Conservation (phyloP, 2,888 invertebrate species). For the Nemotelus nigrinus region DNA sequence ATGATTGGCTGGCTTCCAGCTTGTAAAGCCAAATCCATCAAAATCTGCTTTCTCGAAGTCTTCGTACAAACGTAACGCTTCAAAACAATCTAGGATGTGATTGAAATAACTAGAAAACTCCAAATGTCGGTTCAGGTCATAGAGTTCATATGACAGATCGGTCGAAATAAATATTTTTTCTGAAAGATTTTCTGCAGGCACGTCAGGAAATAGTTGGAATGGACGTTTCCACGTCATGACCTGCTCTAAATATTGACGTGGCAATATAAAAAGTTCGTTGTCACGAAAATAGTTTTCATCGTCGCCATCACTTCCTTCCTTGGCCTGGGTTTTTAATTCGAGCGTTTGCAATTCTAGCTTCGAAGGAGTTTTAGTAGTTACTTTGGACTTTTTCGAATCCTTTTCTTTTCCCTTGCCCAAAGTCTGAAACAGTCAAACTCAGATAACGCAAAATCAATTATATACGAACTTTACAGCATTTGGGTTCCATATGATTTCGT, state of each 20-base stretch:
- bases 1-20: constrained; percentile 42
- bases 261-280: constrained; percentile 40
- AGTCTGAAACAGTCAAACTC: too few relatives aligned
- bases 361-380: background rate
- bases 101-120: constrained; percentile 34
- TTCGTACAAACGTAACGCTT: constrained; percentile 25
- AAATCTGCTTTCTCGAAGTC: constrained; percentile 28
- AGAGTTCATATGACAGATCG: constrained; percentile 29
- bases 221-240: constrained; percentile 58
- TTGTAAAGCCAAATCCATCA: constrained; percentile 40
- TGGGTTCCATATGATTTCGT: constrained; percentile 36
- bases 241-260: constrained; percentile 24
- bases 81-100: constrained; percentile 42
- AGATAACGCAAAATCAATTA: background rate
- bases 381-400: background rate
- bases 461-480: constrained; percentile 12
- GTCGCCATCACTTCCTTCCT: background rate
- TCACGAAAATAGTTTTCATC: constrained; percentile 25
- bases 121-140: constrained; percentile 34
- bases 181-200: constrained; percentile 38
- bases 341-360: background rate
- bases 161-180: constrained; percentile 8
- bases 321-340: too few relatives aligned
- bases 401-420: background rate
- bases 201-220: constrained; percentile 55